Percentiles rank a stretch among this genome's conserved stretches.
These are phyloP conservation scores for Procambarus clarkii DNA, from an alignment of 1,140 invertebrate genomes.

Conservation along the genomic window DNA sequence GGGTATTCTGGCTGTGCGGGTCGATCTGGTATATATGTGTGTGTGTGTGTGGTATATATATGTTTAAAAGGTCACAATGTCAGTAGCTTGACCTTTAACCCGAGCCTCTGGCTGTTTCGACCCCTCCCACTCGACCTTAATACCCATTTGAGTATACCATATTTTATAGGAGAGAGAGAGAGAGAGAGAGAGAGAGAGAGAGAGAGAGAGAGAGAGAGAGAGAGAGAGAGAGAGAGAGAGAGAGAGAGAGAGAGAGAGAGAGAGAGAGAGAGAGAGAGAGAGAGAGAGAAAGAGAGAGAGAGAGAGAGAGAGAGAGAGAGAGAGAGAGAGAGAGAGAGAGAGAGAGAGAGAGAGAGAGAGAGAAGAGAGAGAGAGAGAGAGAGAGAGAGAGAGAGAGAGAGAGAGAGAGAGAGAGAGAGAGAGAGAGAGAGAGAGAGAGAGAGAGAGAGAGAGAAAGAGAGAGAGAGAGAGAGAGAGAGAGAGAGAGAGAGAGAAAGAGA, in stretches of 20 bases:
- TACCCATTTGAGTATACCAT: no score
- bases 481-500: not conserved
- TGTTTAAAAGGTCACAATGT: no score
- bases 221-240: no score
- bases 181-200: not conserved
- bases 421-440: not conserved
- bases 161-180: no score
- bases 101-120: no score
- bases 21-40: no score
- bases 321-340: not conserved
- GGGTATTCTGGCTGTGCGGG: no score
- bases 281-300: not conserved
- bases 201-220: not conserved
- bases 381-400: not conserved
- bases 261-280: no score
- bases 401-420: not conserved
- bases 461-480: constrained; percentile 2
- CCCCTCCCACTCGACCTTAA: no score
- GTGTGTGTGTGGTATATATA: no score
- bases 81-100: no score
- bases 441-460: constrained; percentile 1
- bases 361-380: not conserved
- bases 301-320: not conserved
- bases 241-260: no score
- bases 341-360: not conserved